phyloP scores from a whole-genome alignment of 2,797 vertebrate species.

The Sebastes nivosus region DNA sequence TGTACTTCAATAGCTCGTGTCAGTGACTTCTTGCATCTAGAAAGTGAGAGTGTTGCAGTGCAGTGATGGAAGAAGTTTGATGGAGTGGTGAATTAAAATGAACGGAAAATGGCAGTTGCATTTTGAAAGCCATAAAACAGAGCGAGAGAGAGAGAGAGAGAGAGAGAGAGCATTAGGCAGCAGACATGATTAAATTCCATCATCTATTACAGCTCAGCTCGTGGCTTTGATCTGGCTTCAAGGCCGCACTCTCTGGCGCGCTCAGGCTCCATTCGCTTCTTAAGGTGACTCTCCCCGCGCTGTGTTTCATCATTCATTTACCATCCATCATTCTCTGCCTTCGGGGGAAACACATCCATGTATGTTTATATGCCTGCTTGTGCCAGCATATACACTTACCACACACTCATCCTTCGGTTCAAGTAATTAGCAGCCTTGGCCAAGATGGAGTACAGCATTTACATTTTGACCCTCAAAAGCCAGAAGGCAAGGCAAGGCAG shows the following conservation, averaged over 20 bases:
- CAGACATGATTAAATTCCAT: conserved; percentile 77
- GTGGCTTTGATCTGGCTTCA: conserved; percentile 79
- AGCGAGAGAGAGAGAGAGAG: conserved; percentile 18
- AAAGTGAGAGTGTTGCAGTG: conserved; percentile 17
- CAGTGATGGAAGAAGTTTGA: conserved; percentile 38
- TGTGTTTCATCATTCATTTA: conserved; percentile 73
- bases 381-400: conserved; percentile 14
- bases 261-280: conserved; percentile 60
- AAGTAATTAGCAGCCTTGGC: conserved; percentile 63
- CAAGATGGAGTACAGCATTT: conserved; percentile 47
- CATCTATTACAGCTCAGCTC: conserved; percentile 70
- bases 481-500: not conserved
- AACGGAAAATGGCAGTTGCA: conserved; percentile 44
- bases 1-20: conserved; percentile 21
- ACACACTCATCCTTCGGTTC: conserved; percentile 38
- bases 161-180: conserved; percentile 18
- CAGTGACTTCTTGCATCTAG: conserved; percentile 50
- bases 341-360: conserved; percentile 40
- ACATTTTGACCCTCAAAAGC: conserved; percentile 38
- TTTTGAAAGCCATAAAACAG: conserved; percentile 54
- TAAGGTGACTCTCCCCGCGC: conserved; percentile 70
- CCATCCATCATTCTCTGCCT: conserved; percentile 64
- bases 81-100: conserved; percentile 42
- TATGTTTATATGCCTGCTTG: conserved; percentile 6
- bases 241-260: conserved; percentile 65